phyloP scores from a whole-genome alignment of 2,888 invertebrate genomes.

The Ceratothoa steindachneri region DNA sequence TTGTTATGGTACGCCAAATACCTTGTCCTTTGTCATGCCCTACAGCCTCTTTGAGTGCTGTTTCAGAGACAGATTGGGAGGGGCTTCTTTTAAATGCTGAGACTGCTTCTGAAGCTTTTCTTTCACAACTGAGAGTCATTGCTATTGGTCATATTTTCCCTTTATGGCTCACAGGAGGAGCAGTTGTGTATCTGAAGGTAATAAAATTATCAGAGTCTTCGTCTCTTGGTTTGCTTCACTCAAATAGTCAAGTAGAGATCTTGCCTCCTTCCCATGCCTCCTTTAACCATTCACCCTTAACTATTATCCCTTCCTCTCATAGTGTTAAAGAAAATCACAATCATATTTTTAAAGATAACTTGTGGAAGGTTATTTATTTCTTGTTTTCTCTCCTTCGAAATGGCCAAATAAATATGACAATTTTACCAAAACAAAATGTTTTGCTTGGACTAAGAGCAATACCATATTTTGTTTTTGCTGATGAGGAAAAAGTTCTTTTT shows the following conservation, averaged over 20 bases:
- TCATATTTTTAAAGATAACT: not conserved
- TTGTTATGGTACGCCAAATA: conserved; percentile 31
- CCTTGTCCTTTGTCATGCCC: conserved; percentile 22
- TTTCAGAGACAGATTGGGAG: conserved; percentile 26
- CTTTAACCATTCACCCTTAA: not conserved
- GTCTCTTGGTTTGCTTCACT: conserved; percentile 24
- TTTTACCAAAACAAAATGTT: not conserved
- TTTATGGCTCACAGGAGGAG: conserved; percentile 41
- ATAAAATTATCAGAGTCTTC: conserved; percentile 21
- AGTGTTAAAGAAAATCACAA: not conserved
- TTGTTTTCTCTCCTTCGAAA: not conserved
- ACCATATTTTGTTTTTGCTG: not conserved
- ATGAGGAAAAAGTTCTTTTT: not conserved
- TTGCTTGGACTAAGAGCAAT: not conserved
- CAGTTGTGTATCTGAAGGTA: conserved; percentile 24
- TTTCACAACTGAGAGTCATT: conserved; percentile 36
- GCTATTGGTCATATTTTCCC: conserved; percentile 24
- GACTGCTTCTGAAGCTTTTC: conserved; percentile 28
- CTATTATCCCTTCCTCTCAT: not conserved
- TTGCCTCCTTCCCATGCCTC: conserved; percentile 23
- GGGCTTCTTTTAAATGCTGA: conserved; percentile 35
- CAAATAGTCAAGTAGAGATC: conserved; percentile 39
- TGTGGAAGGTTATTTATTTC: not conserved
- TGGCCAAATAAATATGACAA: not conserved
- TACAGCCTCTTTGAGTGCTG: conserved; percentile 16